Evolutionary conservation across 2,797 vertebrate species (phyloP).

Genomic region (Merluccius polli): DNA sequence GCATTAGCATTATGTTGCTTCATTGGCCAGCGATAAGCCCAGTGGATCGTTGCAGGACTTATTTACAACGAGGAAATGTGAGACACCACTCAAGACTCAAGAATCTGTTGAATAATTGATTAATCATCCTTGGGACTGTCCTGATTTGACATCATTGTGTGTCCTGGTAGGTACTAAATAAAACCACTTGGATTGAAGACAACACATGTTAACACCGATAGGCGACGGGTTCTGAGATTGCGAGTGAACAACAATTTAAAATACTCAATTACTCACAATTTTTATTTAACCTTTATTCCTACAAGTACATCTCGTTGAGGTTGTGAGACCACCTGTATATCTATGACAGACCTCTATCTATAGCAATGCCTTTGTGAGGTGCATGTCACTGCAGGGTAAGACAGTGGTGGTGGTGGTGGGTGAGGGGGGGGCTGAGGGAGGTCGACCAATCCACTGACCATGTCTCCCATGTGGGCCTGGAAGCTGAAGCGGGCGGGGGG

Average conservation of each 20-base stretch:
- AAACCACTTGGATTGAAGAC: no score
- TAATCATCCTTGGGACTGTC: not conserved
- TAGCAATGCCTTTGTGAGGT: not conserved
- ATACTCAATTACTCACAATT: not conserved
- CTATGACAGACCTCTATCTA: no score
- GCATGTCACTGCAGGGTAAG: not conserved
- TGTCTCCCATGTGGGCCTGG: constrained; percentile 95
- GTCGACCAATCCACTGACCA: constrained; percentile 70
- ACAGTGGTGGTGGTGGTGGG: not conserved
- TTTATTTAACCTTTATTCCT: no score
- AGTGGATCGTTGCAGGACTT: not conserved
- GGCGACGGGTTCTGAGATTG: not conserved
- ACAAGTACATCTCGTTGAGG: not conserved
- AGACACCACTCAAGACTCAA: not conserved
- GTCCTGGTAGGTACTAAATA: no score
- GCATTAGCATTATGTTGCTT: not conserved
- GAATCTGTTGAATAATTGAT: not conserved
- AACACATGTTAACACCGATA: not conserved
- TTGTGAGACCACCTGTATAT: no score
- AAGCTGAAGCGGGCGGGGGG: constrained; percentile 91
- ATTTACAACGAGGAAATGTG: not conserved
- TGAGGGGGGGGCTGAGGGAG: no score
- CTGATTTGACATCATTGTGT: not conserved
- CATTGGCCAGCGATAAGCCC: no score
- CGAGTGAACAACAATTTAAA: not conserved